A percentile compares a stretch with the other conserved stretches of the same genome.
Conservation (phyloP, 2,113 vertebrate species). For the human region DNA sequence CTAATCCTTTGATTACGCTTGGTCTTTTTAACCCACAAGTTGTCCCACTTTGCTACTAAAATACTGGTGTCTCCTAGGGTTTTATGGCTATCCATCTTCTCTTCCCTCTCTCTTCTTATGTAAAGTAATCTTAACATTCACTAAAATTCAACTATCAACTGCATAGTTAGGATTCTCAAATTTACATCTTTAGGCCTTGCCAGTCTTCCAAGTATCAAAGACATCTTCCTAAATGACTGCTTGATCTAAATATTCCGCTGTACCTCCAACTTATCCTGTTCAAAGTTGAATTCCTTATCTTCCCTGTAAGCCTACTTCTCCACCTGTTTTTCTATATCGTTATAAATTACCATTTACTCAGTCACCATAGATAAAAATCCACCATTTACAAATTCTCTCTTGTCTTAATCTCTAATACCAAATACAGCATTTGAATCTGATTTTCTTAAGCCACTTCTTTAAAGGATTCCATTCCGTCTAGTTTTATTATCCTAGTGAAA, state of each 20-base stretch:
- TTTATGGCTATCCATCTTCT: not conserved
- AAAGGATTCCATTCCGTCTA: not conserved
- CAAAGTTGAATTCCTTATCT: not conserved
- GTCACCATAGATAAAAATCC: not conserved
- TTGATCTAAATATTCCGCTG: not conserved
- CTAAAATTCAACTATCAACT: not conserved
- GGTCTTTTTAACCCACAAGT: not conserved
- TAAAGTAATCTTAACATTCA: not conserved
- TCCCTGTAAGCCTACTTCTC: not conserved
- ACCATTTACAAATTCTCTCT: not conserved
- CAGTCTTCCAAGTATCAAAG: not conserved
- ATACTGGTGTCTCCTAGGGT: not conserved
- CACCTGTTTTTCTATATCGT: not conserved
- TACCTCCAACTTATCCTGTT: not conserved
- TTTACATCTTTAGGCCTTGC: too few species aligned
- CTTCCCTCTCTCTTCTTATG: not conserved
- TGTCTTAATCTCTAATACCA: not conserved
- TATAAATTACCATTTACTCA: not conserved
- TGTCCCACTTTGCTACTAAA: not conserved
- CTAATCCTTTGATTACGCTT: not conserved
- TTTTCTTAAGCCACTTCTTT: not conserved
- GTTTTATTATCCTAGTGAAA: not conserved
- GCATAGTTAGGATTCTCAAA: not conserved
- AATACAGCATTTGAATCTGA: not conserved
- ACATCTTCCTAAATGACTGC: not conserved